Conservation (phyloP, 2,797 vertebrate genomes). For the Okamejei kenojei region DNA sequence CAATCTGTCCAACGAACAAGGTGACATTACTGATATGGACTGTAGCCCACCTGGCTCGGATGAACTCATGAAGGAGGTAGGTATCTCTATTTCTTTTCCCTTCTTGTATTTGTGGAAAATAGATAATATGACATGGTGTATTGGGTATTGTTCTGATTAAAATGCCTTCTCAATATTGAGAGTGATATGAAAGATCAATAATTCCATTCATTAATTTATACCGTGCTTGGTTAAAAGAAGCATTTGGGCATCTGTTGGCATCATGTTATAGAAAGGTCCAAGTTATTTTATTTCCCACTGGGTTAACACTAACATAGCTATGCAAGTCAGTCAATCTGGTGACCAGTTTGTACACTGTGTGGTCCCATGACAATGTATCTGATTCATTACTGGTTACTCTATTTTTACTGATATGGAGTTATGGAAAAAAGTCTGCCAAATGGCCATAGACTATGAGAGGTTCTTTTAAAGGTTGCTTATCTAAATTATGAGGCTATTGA, state of each 20-base stretch:
- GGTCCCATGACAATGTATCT: no score
- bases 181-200: neutral
- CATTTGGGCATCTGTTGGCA: neutral
- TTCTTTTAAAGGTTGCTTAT: neutral
- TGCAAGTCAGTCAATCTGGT: neutral
- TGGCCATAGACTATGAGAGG: no score
- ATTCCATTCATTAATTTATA: neutral
- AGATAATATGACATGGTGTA: neutral
- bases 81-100: constrained; percentile 23
- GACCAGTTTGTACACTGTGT: neutral
- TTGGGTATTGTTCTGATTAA: neutral
- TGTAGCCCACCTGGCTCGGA: constrained; percentile 72
- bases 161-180: neutral
- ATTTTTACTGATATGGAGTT: neutral
- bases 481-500: neutral
- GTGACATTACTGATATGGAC: constrained; percentile 69
- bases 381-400: neutral
- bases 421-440: neutral
- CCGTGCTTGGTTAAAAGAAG: neutral
- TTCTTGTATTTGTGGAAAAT: neutral
- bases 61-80: constrained; percentile 83
- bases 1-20: constrained; percentile 40
- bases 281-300: neutral
- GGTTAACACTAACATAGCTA: no score
- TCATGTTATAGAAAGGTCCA: no score